These are phyloP conservation scores for Hypolimnas misippus DNA, from an alignment of 2,888 invertebrate species.

Conservation along the genomic window DNA sequence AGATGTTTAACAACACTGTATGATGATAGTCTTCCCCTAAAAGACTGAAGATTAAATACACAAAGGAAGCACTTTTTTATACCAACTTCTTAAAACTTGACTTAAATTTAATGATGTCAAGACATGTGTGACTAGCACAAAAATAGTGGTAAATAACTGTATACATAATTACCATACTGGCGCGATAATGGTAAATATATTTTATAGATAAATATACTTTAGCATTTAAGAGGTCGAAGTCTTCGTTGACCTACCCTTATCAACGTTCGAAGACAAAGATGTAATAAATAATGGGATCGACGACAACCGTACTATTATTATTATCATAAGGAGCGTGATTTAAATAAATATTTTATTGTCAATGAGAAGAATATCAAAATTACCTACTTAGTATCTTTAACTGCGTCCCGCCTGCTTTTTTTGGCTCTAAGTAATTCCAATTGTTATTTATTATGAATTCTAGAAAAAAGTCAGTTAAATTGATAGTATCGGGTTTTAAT, in stretches of 20 bases:
- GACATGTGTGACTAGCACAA: too few species aligned
- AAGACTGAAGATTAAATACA: neutral
- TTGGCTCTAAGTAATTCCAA: too few species aligned
- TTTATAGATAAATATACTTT: constrained; percentile 9
- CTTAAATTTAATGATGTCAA: too few species aligned
- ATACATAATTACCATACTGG: neutral
- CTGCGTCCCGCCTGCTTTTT: too few species aligned
- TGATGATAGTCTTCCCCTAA: constrained; percentile 10
- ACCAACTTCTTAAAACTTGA: too few species aligned
- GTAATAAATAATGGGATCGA: constrained; percentile 14
- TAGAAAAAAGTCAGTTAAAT: too few species aligned
- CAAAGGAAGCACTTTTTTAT: neutral
- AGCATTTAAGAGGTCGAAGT: constrained; percentile 24
- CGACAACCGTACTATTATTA: neutral
- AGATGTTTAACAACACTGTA: constrained; percentile 27
- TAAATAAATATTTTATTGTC: neutral
- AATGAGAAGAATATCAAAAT: neutral
- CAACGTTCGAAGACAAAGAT: constrained; percentile 18
- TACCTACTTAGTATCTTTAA: neutral
- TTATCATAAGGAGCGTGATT: neutral
- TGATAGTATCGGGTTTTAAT: neutral
- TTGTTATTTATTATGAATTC: too few species aligned
- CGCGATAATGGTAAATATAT: neutral
- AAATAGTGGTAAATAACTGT: neutral
- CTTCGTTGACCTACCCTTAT: constrained; percentile 26